These are phyloP conservation scores for Stenchaetothrips biformis DNA, from an alignment of 2,888 invertebrate species.

Conservation along the genomic window DNA sequence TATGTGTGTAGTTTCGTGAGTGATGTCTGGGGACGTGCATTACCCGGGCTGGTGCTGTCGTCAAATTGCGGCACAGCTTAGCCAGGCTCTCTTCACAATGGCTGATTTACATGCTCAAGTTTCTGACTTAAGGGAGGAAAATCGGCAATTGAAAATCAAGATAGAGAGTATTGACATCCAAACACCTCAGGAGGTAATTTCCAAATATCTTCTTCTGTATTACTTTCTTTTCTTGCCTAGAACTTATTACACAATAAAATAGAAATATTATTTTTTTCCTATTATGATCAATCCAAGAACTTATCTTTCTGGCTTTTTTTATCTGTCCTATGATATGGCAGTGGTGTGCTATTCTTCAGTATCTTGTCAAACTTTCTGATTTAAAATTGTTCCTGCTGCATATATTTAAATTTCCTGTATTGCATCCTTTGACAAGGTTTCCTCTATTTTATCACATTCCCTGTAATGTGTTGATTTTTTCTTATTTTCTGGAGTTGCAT, in stretches of 20 bases:
- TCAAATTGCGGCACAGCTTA: neutral
- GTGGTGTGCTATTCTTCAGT: too few relatives aligned
- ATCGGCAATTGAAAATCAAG: conserved; percentile 7
- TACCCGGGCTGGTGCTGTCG: conserved; percentile 13
- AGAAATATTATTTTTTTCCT: too few relatives aligned
- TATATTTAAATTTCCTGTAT: too few relatives aligned
- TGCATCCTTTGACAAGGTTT: neutral
- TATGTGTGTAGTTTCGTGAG: neutral
- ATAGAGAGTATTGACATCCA: neutral
- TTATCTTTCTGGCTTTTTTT: too few relatives aligned
- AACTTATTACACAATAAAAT: too few relatives aligned
- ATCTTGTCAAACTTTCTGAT: too few relatives aligned
- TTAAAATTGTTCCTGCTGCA: too few relatives aligned
- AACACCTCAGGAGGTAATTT: neutral
- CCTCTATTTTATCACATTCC: neutral
- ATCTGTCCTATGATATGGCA: too few relatives aligned
- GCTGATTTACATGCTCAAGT: conserved; percentile 7
- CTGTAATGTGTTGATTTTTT: neutral
- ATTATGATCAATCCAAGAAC: too few relatives aligned
- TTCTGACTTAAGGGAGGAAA: neutral
- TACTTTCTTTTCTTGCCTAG: neutral
- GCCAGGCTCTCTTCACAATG: conserved; percentile 11
- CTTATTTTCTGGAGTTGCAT: neutral
- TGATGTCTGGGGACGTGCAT: neutral
- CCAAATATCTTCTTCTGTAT: neutral